A percentile compares a stretch with the other conserved stretches of the same genome.
Evolutionary conservation across 2,797 vertebrate genomes (phyloP).

Genomic region (Hylomyscus alleni): DNA sequence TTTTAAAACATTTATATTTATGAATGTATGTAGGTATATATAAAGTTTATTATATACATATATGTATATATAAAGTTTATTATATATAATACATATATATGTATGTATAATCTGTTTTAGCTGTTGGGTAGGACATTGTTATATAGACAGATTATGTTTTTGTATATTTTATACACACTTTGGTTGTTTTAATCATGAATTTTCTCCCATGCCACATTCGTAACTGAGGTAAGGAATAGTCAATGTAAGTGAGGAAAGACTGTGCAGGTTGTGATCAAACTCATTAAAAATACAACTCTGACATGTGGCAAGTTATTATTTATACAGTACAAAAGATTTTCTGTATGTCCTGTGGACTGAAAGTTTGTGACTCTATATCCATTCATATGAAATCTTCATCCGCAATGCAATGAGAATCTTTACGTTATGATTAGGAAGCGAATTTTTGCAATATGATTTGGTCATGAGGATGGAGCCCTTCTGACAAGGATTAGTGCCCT

Average conservation of each 20-base stretch:
- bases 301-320: background rate
- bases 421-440: background rate
- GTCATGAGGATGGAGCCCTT: background rate
- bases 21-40: too few species aligned
- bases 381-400: background rate
- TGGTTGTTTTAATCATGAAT: background rate
- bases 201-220: background rate
- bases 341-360: background rate
- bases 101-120: background rate
- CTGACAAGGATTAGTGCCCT: background rate
- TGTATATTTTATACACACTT: background rate
- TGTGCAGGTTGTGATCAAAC: background rate
- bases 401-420: background rate
- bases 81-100: too few species aligned
- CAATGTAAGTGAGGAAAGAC: background rate
- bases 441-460: background rate
- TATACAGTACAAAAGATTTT: background rate
- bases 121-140: background rate
- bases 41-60: too few species aligned
- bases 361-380: background rate
- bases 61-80: too few species aligned
- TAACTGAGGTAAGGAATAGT: background rate
- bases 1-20: background rate
- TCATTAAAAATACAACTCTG: slow-evolving; percentile 7
- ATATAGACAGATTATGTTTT: background rate